Evolutionary conservation across 2,113 vertebrate genomes (phyloP).

Genomic region (Coracopsis vasa): DNA sequence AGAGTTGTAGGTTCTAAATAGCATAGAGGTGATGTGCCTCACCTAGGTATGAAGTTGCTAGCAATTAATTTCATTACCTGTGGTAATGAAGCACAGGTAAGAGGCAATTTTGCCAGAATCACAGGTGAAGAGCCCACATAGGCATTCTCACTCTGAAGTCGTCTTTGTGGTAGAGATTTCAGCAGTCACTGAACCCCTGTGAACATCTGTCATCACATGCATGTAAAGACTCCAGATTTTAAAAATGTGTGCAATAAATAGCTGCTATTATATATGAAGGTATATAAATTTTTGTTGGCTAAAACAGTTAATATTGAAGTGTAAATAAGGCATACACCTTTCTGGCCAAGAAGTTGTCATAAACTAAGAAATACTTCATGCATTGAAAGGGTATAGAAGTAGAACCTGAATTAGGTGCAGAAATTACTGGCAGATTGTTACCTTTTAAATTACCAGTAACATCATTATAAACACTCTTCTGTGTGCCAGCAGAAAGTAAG

Average conservation of each 20-base stretch:
- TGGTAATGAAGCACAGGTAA: background rate
- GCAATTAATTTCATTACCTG: background rate
- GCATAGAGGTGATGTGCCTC: background rate
- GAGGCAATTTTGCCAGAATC: background rate
- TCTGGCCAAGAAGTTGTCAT: background rate
- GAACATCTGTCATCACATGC: no score
- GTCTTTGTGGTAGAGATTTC: background rate
- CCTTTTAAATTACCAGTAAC: background rate
- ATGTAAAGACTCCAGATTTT: background rate
- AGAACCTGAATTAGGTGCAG: background rate
- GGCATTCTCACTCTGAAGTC: background rate
- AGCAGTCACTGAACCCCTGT: background rate
- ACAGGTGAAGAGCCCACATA: background rate
- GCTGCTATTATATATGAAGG: background rate
- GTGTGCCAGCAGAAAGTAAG: background rate
- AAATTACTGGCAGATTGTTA: background rate
- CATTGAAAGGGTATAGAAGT: background rate
- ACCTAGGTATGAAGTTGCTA: fast-evolving
- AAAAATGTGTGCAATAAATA: background rate
- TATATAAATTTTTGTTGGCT: background rate
- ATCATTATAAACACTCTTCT: background rate
- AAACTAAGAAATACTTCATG: background rate
- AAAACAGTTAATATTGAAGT: background rate
- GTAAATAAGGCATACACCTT: background rate
- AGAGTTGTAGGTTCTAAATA: background rate